phyloP scores from a whole-genome alignment of 2,888 invertebrate species.

The Mimachlamys varia region DNA sequence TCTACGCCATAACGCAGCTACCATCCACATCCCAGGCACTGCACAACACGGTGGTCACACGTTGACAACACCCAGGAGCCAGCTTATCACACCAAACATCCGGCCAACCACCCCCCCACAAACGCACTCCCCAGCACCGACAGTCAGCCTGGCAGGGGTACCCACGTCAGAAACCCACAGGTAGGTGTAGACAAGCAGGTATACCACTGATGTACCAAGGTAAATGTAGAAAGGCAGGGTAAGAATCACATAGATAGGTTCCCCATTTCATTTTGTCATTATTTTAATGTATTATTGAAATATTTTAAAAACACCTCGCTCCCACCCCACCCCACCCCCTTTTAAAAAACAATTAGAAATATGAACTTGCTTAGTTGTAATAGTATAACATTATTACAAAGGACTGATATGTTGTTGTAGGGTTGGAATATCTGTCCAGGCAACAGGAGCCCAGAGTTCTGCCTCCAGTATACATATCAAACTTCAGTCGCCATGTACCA shows the following conservation, averaged over 20 bases:
- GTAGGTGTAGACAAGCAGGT: not conserved
- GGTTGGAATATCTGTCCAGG: constrained; percentile 42
- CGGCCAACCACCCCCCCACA: constrained; percentile 63
- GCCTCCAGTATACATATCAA: constrained; percentile 66
- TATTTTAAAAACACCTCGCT: no score
- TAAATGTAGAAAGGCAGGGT: not conserved
- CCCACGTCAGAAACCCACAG: constrained; percentile 46
- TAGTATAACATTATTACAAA: no score
- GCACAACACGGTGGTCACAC: constrained; percentile 38
- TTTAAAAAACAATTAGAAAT: no score
- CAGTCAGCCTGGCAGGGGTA: constrained; percentile 57
- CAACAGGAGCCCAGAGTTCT: constrained; percentile 47
- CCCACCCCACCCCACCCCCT: no score
- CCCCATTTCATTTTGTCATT: no score
- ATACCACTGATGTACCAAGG: no score
- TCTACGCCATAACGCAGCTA: constrained; percentile 41
- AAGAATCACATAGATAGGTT: no score
- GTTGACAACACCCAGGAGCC: constrained; percentile 46
- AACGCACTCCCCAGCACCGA: constrained; percentile 57
- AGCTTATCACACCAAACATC: constrained; percentile 61
- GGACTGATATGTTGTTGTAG: constrained; percentile 11
- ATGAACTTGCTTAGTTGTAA: no score
- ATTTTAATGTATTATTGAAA: no score
- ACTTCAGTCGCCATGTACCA: constrained; percentile 57
- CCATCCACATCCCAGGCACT: constrained; percentile 39